These are phyloP conservation scores for Hyles lineata DNA, from an alignment of 2,888 invertebrate genomes.

Conservation along the genomic window DNA sequence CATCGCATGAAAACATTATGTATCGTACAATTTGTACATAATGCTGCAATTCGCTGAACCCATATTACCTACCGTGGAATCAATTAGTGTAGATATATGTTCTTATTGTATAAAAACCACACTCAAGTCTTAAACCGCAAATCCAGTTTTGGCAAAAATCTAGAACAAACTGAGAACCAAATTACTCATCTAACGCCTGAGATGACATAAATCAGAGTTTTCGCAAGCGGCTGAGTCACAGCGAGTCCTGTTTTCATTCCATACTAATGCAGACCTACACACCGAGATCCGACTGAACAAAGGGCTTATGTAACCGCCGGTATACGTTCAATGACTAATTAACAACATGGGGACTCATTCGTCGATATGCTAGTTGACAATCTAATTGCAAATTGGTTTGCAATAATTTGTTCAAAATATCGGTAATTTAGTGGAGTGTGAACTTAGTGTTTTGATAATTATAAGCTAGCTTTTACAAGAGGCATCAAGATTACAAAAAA, in stretches of 20 bases:
- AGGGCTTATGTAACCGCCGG: constrained; percentile 15
- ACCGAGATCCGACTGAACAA: constrained; percentile 1
- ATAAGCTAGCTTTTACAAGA: too few species aligned
- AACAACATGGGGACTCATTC: neutral
- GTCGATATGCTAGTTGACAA: neutral
- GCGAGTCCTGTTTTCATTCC: constrained; percentile 17
- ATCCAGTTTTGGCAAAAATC: too few species aligned
- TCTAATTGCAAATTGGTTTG: neutral
- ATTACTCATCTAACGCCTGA: neutral
- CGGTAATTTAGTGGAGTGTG: too few species aligned
- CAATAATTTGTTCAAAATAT: neutral
- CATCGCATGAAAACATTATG: too few species aligned
- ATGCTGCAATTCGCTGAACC: too few species aligned
- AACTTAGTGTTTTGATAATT: too few species aligned
- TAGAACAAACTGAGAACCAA: neutral
- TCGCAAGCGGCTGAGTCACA: constrained; percentile 16
- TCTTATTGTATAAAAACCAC: too few species aligned
- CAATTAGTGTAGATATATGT: too few species aligned
- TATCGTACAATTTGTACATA: too few species aligned
- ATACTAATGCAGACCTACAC: constrained; percentile 12
- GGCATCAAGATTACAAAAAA: too few species aligned
- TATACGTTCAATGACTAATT: constrained; percentile 16
- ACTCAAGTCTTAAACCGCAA: too few species aligned
- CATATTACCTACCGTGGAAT: too few species aligned
- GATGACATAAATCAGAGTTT: constrained; percentile 2